Evolutionary conservation across 2,888 invertebrate genomes (phyloP).

Genomic region (Odiellus spinosus): DNA sequence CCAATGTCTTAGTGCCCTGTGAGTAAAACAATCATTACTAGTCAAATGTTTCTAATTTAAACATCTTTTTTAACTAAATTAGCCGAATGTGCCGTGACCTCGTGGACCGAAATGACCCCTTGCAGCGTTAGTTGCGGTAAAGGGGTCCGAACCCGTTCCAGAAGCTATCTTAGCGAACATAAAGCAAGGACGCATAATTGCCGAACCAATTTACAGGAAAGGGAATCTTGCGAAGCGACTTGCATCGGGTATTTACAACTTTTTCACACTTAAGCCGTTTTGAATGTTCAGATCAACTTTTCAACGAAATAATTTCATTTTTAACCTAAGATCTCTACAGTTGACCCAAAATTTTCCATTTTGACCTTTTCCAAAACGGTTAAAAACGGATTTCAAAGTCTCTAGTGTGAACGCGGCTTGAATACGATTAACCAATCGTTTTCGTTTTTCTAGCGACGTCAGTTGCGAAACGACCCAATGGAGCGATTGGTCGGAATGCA

Average conservation of each 20-base stretch:
- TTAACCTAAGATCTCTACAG: too few species aligned
- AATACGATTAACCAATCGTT: too few species aligned
- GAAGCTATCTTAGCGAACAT: slow-evolving; percentile 39
- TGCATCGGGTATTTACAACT: slow-evolving; percentile 16
- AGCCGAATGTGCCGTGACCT: slow-evolving; percentile 20
- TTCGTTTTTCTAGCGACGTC: slow-evolving; percentile 12
- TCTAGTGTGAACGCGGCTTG: too few species aligned
- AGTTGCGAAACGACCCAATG: slow-evolving; percentile 34
- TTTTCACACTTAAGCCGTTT: too few species aligned
- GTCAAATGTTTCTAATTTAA: background rate
- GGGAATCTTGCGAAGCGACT: slow-evolving; percentile 57
- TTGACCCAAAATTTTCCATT: too few species aligned
- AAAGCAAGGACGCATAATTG: slow-evolving; percentile 54
- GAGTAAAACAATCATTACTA: background rate
- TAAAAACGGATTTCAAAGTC: too few species aligned
- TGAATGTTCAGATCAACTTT: too few species aligned
- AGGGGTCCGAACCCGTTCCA: slow-evolving; percentile 36
- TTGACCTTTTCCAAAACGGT: too few species aligned
- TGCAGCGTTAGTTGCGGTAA: slow-evolving; percentile 40
- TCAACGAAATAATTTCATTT: too few species aligned
- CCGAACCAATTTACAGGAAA: slow-evolving; percentile 46
- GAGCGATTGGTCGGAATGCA: slow-evolving; percentile 36
- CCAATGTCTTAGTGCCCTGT: slow-evolving; percentile 16
- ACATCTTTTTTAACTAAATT: too few species aligned
- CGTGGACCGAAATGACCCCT: slow-evolving; percentile 20